phyloP scores from a whole-genome alignment of 2,113 vertebrate species.

The Pedetes capensis region DNA sequence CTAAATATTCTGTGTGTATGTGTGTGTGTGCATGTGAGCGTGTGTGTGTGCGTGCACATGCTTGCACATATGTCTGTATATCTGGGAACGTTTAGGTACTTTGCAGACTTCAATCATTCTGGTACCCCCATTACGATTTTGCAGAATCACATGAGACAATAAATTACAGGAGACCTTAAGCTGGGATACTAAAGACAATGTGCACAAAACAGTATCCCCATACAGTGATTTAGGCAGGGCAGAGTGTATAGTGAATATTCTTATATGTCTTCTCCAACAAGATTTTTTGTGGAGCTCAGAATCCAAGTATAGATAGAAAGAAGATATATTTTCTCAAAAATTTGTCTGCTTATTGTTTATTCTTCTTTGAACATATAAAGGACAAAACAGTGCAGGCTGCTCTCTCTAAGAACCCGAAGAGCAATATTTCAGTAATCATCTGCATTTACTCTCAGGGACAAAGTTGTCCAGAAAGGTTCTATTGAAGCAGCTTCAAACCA shows the following conservation, averaged over 20 bases:
- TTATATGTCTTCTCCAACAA: not conserved
- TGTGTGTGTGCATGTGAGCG: not conserved
- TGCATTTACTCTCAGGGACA: not conserved
- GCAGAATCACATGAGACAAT: not conserved
- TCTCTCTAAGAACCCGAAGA: not conserved
- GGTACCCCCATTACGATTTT: not conserved
- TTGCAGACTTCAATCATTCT: not conserved
- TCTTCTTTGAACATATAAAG: not conserved
- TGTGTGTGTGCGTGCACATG: no score
- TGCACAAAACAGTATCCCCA: not conserved
- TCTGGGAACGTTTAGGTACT: not conserved
- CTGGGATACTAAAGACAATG: not conserved
- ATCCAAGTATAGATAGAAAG: not conserved
- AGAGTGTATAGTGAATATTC: not conserved
- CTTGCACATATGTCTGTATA: no score
- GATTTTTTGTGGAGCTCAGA: not conserved
- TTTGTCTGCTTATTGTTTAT: not conserved
- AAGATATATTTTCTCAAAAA: not conserved
- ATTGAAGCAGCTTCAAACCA: not conserved
- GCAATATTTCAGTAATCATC: not conserved
- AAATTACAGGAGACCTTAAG: not conserved
- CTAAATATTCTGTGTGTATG: not conserved
- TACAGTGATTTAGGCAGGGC: not conserved
- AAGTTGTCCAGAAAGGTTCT: not conserved
- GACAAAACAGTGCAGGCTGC: not conserved